Percentiles rank a stretch among this genome's conserved stretches.
Evolutionary conservation across 2,113 vertebrate species (phyloP).

Genomic region (Ophthalmolycus amberensis): DNA sequence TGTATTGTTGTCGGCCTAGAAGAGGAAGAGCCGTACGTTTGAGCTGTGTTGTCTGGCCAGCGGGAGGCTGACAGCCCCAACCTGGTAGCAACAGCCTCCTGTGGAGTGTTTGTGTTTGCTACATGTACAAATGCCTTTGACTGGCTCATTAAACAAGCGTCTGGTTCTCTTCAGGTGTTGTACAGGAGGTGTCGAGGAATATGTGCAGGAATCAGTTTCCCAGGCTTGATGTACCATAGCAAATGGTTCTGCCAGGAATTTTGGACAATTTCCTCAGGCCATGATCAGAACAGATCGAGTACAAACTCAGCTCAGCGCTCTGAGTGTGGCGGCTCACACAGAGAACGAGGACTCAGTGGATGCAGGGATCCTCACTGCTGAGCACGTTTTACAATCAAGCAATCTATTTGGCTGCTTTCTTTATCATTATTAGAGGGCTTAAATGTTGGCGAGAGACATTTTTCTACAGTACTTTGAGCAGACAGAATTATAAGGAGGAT

Average conservation of each 20-base stretch:
- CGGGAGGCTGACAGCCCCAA: slow-evolving; percentile 32
- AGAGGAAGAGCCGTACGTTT: background rate
- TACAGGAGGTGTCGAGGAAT: background rate
- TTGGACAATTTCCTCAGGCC: slow-evolving; percentile 16
- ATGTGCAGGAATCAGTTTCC: slow-evolving; percentile 1
- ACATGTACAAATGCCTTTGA: slow-evolving; percentile 15
- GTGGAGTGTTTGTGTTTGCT: slow-evolving; percentile 26
- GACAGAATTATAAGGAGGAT: background rate
- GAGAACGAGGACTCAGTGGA: background rate
- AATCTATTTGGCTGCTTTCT: background rate
- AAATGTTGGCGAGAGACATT: background rate
- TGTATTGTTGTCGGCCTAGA: background rate
- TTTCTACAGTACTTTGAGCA: background rate
- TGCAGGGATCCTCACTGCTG: background rate
- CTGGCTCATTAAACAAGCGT: slow-evolving; percentile 33
- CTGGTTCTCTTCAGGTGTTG: background rate
- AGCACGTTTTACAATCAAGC: background rate
- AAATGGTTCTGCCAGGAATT: slow-evolving; percentile 18
- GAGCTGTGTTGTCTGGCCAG: background rate
- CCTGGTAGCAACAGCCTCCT: slow-evolving; percentile 18
- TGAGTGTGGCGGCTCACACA: slow-evolving; percentile 1
- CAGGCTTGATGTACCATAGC: slow-evolving; percentile 1
- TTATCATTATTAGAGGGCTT: background rate
- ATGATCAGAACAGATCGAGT: slow-evolving; percentile 3
- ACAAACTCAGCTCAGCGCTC: slow-evolving; percentile 1